phyloP scores from a whole-genome alignment of 2,113 vertebrate species.

The Zootoca vivipara region DNA sequence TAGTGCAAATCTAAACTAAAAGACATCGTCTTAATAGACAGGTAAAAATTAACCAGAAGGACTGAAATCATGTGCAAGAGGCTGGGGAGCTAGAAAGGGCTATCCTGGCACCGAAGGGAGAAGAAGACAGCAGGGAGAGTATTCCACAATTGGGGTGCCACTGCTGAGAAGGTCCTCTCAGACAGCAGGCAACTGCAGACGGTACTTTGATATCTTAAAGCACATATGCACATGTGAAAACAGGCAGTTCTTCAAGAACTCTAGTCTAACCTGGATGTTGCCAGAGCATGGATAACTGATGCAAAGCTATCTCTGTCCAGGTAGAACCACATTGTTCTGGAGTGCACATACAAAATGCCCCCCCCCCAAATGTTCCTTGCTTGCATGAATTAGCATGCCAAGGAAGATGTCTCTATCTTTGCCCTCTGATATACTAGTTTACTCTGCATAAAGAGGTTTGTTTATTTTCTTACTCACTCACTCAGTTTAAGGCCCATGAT shows the following conservation, averaged over 20 bases:
- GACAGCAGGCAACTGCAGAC: not conserved
- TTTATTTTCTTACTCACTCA: not conserved
- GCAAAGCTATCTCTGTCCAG: not conserved
- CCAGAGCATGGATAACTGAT: not conserved
- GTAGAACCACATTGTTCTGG: not conserved
- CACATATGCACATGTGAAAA: not conserved
- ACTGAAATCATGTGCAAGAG: not conserved
- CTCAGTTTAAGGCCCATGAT: not conserved
- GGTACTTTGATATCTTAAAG: not conserved
- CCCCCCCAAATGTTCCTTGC: no score
- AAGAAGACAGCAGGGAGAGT: not conserved
- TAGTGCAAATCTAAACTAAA: not conserved
- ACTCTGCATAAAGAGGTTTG: not conserved
- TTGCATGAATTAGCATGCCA: not conserved
- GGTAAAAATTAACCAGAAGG: not conserved
- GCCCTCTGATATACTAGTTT: not conserved
- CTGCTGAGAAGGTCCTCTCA: not conserved
- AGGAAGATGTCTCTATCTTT: no score
- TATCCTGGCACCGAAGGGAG: not conserved
- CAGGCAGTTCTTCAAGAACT: not conserved
- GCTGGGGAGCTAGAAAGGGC: not conserved
- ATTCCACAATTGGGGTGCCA: not conserved
- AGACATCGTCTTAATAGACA: not conserved
- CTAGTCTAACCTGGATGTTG: not conserved
- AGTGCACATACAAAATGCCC: not conserved